phyloP scores from a whole-genome alignment of 2,888 invertebrate species.

The Branchipolynoe longqiensis region DNA sequence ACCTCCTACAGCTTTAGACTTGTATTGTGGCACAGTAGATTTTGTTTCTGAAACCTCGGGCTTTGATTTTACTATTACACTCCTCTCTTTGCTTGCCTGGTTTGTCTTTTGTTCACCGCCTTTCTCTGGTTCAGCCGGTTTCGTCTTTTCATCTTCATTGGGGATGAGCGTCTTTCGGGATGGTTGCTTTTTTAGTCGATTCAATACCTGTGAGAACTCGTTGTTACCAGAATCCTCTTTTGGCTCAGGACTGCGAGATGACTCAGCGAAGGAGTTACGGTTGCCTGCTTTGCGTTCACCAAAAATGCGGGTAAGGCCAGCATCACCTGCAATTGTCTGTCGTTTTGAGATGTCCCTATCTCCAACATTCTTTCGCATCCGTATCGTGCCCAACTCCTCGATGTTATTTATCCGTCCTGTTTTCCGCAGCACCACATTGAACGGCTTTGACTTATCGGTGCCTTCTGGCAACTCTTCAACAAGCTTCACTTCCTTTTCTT shows the following conservation, averaged over 20 bases:
- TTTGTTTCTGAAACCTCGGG: conserved; percentile 7
- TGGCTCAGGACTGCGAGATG: conserved; percentile 34
- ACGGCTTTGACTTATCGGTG: neutral
- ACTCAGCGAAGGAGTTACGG: conserved; percentile 20
- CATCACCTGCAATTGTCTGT: conserved; percentile 58
- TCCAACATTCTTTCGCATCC: conserved; percentile 19
- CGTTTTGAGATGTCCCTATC: conserved; percentile 44
- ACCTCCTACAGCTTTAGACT: conserved; percentile 1
- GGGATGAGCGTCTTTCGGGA: conserved; percentile 54
- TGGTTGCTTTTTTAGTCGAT: conserved; percentile 54
- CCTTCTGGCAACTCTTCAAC: neutral
- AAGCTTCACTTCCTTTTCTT: neutral
- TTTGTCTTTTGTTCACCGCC: neutral
- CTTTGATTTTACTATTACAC: conserved; percentile 36
- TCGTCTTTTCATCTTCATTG: conserved; percentile 8
- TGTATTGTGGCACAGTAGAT: neutral
- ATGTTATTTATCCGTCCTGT: conserved; percentile 21
- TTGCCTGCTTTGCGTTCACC: conserved; percentile 40
- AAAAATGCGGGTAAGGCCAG: conserved; percentile 26
- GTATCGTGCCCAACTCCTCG: conserved; percentile 43
- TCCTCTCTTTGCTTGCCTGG: conserved; percentile 20
- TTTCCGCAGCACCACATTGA: conserved; percentile 34
- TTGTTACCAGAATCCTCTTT: neutral
- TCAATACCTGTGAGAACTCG: conserved; percentile 57
- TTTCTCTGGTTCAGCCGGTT: too few relatives aligned